Evolutionary conservation across 2,888 invertebrate species (phyloP), one percentile per base, ranked within the genome.

Genomic region (Isoperla grammatica): DNA sequence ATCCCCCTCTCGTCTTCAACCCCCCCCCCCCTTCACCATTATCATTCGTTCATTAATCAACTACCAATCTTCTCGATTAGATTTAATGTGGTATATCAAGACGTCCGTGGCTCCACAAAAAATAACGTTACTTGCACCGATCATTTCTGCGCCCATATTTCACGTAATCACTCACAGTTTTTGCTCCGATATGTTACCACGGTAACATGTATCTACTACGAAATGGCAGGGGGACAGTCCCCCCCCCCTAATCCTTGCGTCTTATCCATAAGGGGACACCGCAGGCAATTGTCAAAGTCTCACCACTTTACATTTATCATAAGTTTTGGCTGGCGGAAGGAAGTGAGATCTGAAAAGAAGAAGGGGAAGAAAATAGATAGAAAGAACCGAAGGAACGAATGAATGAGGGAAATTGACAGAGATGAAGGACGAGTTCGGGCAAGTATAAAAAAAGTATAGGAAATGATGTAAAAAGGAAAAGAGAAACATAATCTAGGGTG

Each of bases 231-330:
- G 49, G 49, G 29, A 35, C 29, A 13, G 11, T 11, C 37, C 15
- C 17, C 20, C 22, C 12, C 6, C 29, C 35, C 29, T 50, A 35
- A 50, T 50, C 49, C 49, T 19, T 8, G 46, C 2, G 17, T 22
- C 49, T 50, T 35, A 50, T 50, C 35, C 49, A 12, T 12, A 12
- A 5, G 22, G 17, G 22, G 20, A 22, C 46, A 1, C 12, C 20
- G 19, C 46, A 2, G 9, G 45, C 13, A 15, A 3, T 20, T 6
- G 29, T 29, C 29, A 29, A 29, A 29, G 29, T 40, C 53, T 54
- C 43, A 12, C 53, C 54, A 45, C 45, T 59, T 54, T 59, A 45
- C 59, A 54, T 59, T 54, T 54, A 59, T 54, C 54, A 54, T 59
- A 54, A 35, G 59, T 42, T 23, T 54, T 54, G 54, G 19, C 58